phyloP scores from a whole-genome alignment of 2,888 invertebrate species.

The Saturnia pavonia region DNA sequence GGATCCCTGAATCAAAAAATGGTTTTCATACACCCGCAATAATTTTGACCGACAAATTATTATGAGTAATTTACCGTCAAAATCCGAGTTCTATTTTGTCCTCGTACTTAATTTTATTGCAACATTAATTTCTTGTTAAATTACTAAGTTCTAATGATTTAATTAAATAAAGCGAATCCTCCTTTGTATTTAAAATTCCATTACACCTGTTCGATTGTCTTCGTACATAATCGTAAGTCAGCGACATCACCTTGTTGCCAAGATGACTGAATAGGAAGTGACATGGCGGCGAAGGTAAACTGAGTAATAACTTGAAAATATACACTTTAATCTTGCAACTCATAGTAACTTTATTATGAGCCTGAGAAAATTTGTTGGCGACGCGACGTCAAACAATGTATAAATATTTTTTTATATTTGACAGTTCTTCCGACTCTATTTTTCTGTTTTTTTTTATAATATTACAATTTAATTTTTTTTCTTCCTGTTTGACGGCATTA shows the following conservation, averaged over 20 bases:
- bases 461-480: background rate
- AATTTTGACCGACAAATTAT: too few species aligned
- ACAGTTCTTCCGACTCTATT: background rate
- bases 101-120: background rate
- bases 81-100: background rate
- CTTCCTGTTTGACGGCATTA: background rate
- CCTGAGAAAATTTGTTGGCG: background rate
- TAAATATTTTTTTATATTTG: background rate
- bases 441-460: background rate
- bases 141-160: background rate
- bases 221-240: background rate
- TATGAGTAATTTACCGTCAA: background rate
- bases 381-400: too few species aligned
- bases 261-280: conserved; percentile 44
- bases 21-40: too few species aligned
- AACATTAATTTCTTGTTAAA: background rate
- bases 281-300: conserved; percentile 45
- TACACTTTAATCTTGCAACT: conserved; percentile 3
- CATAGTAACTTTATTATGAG: background rate
- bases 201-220: background rate
- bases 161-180: background rate
- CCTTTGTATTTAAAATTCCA: background rate
- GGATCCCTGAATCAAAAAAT: background rate
- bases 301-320: conserved; percentile 36
- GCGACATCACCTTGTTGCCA: conserved; percentile 28